phyloP scores from a whole-genome alignment of 1,140 invertebrate species.

The Vanessa atalanta region DNA sequence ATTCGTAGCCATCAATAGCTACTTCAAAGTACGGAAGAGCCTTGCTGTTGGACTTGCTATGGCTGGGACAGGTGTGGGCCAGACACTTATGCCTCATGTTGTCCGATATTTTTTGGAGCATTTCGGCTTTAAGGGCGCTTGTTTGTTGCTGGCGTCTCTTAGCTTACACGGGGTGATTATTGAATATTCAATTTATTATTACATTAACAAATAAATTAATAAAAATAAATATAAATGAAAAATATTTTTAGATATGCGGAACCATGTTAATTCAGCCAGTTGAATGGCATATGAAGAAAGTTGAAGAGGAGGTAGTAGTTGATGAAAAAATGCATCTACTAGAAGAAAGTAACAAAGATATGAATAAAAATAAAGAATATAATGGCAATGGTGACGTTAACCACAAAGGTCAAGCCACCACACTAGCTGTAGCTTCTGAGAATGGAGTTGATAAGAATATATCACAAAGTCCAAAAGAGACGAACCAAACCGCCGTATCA shows the following conservation, averaged over 20 bases:
- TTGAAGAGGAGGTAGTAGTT: constrained; percentile 61
- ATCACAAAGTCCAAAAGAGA: constrained; percentile 55
- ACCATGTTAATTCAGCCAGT: constrained; percentile 81
- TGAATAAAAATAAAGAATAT: constrained; percentile 53
- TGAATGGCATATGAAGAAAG: constrained; percentile 76
- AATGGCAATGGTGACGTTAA: constrained; percentile 34
- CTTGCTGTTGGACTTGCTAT: constrained; percentile 86
- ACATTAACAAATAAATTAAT: neutral
- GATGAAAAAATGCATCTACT: constrained; percentile 64
- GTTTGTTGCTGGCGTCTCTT: constrained; percentile 82
- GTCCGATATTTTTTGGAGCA: constrained; percentile 82
- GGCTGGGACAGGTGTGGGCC: constrained; percentile 87
- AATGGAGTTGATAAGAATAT: constrained; percentile 39
- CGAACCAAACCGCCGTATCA: constrained; percentile 40
- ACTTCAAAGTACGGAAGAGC: constrained; percentile 85
- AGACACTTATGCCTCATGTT: constrained; percentile 87
- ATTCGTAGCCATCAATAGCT: constrained; percentile 87
- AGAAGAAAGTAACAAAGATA: constrained; percentile 55
- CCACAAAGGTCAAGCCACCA: constrained; percentile 37
- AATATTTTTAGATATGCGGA: constrained; percentile 62
- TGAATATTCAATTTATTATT: neutral
- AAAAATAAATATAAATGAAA: neutral
- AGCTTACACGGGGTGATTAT: constrained; percentile 82
- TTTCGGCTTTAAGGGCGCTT: constrained; percentile 82
- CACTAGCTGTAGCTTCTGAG: constrained; percentile 42